Conservation (phyloP, 2,113 vertebrate species). For the Corydoras sp. region DNA sequence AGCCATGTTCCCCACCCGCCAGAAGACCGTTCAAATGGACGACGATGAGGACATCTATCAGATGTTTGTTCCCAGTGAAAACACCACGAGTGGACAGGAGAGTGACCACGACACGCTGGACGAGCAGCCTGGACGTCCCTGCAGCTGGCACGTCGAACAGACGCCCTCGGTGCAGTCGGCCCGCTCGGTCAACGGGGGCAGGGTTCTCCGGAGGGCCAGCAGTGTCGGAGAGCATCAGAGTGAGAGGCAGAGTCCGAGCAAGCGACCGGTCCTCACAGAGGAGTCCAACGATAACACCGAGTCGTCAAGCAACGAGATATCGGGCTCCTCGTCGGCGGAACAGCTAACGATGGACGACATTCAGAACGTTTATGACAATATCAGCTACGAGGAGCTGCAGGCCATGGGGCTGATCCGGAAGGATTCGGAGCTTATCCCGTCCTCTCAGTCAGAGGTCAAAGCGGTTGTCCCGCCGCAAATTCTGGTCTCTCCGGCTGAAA, state of each 20-base stretch:
- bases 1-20: constrained; percentile 83
- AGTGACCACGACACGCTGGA: constrained; percentile 54
- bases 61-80: constrained; percentile 83
- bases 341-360: constrained; percentile 86
- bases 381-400: constrained; percentile 93
- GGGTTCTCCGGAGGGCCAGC: constrained; percentile 80
- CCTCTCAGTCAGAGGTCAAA: constrained; percentile 54
- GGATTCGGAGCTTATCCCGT: constrained; percentile 50
- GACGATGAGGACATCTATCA: constrained; percentile 92
- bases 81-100: constrained; percentile 59
- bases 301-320: constrained; percentile 66
- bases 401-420: constrained; percentile 80
- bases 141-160: constrained; percentile 87
- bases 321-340: constrained; percentile 74
- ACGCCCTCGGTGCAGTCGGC: constrained; percentile 57
- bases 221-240: constrained; percentile 83
- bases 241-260: constrained; percentile 43
- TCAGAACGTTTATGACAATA: constrained; percentile 94
- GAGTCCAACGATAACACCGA: constrained; percentile 58
- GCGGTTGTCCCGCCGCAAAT: constrained; percentile 44
- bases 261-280: constrained; percentile 43
- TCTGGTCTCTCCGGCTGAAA: constrained; percentile 41
- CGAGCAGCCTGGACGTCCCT: constrained; percentile 71
- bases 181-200: constrained; percentile 55
- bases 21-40: constrained; percentile 73